phyloP scores from a whole-genome alignment of 2,888 invertebrate species.

The Slavum lentiscoides region DNA sequence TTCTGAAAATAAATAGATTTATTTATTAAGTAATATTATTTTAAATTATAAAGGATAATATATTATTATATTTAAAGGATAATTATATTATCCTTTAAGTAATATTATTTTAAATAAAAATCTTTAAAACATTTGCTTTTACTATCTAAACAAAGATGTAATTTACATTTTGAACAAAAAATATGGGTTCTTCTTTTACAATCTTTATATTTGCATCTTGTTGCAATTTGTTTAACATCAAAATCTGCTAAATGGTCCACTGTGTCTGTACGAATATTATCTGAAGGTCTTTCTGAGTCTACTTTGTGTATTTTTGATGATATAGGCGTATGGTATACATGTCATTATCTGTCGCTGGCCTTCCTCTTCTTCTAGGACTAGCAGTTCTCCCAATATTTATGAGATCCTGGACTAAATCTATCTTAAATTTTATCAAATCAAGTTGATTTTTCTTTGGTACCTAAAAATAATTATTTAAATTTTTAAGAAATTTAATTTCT shows the following conservation, averaged over 20 bases:
- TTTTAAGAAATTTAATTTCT: too few relatives aligned
- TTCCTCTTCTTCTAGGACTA: constrained; percentile 31
- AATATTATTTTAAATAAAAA: constrained; percentile 49
- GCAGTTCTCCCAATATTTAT: constrained; percentile 39
- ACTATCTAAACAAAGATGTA: constrained; percentile 54
- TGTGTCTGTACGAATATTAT: constrained; percentile 52
- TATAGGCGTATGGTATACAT: not conserved
- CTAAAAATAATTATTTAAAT: not conserved
- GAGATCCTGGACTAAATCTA: constrained; percentile 32
- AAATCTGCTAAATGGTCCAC: constrained; percentile 55
- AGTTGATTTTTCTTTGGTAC: constrained; percentile 32
- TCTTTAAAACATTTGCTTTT: constrained; percentile 54
- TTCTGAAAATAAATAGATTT: too few relatives aligned
- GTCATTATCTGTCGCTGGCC: not conserved
- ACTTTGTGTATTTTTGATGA: constrained; percentile 20
- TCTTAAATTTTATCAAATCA: constrained; percentile 50
- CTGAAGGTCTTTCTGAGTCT: constrained; percentile 40
- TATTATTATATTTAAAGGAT: too few relatives aligned
- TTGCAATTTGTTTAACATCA: constrained; percentile 54
- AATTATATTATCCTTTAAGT: too few relatives aligned
- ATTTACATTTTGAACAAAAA: constrained; percentile 55
- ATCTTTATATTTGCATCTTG: constrained; percentile 54
- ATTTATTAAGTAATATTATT: too few relatives aligned
- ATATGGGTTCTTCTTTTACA: constrained; percentile 55
- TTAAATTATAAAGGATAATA: too few relatives aligned